Evolutionary conservation across 1,140 invertebrate genomes (phyloP), one percentile per base, ranked within the genome.

Genomic region (Apis florea): DNA sequence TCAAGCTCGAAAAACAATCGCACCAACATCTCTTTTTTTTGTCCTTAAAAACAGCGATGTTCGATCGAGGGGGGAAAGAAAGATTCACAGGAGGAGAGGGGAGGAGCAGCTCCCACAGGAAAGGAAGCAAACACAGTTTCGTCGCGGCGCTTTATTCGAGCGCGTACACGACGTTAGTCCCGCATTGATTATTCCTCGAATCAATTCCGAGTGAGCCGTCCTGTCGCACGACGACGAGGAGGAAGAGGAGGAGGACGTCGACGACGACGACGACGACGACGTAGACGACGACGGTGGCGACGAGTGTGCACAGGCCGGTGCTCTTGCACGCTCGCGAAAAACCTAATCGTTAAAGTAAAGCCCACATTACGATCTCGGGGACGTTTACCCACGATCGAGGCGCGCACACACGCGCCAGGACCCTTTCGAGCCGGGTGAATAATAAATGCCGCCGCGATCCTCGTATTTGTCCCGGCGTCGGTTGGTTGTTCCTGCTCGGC

Each of bases 311-410:
- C 63, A 68, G 59, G 47, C 68, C 51, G 74, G 56, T 63, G 54
- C 69, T 73, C 17, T 66, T 54, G 84, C 80, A 72, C 67, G 75
- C 72, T 79, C 84, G 76, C 61, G 85, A 74, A 86, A 86, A 86
- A 87, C 61, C 85, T 87, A 87, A 87, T 87, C 86, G 86, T 81
- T 84, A 87, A 87, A 87, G 86, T 87, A 87, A 87, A 87, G 86
- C 74, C 67, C 82, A 82, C 83, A 84, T 84, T 87, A 84, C 82
- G 71, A 73, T 70, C 61, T 70, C 26, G 56, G 74, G 85, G 63
- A 87, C 78, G 85, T 87, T 87, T 87, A 87, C 86, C 86, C 78
- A 74, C 85, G 86, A 87, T 87, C 86, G 86, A 84, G 84, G 66
- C 68, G 64, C 81, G 75, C 82, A 77, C 82, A 84, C 63, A 64